These are phyloP conservation scores for Cnemophilus loriae DNA, from an alignment of 2,113 vertebrate genomes.

Conservation along the genomic window DNA sequence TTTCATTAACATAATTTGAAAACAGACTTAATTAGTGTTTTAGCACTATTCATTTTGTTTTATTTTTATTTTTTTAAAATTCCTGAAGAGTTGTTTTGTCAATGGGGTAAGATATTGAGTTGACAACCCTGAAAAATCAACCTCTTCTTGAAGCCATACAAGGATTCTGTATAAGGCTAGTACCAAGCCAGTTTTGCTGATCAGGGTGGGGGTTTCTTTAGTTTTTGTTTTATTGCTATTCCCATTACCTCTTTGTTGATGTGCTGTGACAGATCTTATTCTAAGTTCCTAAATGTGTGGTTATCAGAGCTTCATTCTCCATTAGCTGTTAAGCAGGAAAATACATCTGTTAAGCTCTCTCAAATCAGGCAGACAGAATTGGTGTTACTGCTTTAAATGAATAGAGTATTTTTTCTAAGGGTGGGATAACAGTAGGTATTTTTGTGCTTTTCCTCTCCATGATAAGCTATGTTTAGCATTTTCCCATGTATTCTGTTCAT, in stretches of 20 bases:
- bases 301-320: background rate
- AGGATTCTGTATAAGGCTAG: background rate
- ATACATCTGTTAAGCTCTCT: background rate
- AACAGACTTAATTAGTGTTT: conserved; percentile 65
- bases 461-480: background rate
- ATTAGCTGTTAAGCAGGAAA: background rate
- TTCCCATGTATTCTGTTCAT: background rate
- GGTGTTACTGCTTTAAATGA: background rate
- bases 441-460: background rate
- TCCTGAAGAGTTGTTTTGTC: background rate
- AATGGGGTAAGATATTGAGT: background rate
- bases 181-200: background rate
- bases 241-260: background rate
- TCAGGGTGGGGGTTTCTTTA: background rate
- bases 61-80: background rate
- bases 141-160: background rate
- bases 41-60: conserved; percentile 24
- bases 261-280: background rate
- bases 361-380: background rate
- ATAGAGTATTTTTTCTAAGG: background rate
- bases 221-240: background rate
- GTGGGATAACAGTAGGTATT: background rate
- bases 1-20: conserved; percentile 66
- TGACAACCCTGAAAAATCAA: background rate
- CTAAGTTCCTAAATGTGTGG: background rate